Conservation (phyloP, 2,888 invertebrate species). For the Oxyscelio sp. region DNA sequence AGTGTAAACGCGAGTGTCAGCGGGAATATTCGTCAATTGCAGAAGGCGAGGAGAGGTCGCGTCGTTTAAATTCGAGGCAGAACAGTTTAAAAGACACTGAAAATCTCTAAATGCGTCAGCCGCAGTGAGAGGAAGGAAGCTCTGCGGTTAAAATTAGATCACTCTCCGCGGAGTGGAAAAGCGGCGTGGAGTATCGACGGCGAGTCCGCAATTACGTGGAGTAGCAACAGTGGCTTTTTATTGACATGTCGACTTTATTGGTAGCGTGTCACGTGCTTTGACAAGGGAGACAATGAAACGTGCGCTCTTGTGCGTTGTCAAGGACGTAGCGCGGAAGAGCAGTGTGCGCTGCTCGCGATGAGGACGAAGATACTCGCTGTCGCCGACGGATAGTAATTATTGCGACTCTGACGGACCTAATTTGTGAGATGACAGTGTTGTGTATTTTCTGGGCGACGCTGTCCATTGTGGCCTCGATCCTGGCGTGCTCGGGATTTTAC, state of each 20-base stretch:
- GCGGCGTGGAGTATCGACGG: neutral
- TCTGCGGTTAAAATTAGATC: slow-evolving; percentile 31
- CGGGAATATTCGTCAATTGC: slow-evolving; percentile 14
- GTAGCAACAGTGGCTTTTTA: slow-evolving; percentile 35
- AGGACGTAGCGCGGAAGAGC: slow-evolving; percentile 32
- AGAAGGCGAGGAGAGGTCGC: slow-evolving; percentile 17
- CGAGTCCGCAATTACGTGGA: slow-evolving; percentile 16
- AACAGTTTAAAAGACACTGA: slow-evolving; percentile 30
- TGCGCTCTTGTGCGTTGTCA: slow-evolving; percentile 31
- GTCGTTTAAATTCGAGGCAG: slow-evolving; percentile 31
- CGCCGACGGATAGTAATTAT: slow-evolving; percentile 66
- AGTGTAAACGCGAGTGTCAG: too few species aligned
- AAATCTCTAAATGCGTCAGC: slow-evolving; percentile 21
- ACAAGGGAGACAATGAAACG: slow-evolving; percentile 50
- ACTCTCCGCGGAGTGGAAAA: neutral
- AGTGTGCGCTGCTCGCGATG: slow-evolving; percentile 30
- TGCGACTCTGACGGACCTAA: slow-evolving; percentile 72
- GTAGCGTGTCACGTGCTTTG: slow-evolving; percentile 46
- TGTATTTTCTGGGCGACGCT: too few species aligned
- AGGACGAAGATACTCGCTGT: slow-evolving; percentile 58
- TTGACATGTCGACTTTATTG: slow-evolving; percentile 57
- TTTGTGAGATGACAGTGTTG: slow-evolving; percentile 86
- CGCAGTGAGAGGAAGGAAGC: neutral
- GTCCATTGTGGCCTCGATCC: too few species aligned
- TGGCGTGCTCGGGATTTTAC: too few species aligned